Evolutionary conservation across 2,113 vertebrate species (phyloP).

Genomic region (Pantherophis guttatus): DNA sequence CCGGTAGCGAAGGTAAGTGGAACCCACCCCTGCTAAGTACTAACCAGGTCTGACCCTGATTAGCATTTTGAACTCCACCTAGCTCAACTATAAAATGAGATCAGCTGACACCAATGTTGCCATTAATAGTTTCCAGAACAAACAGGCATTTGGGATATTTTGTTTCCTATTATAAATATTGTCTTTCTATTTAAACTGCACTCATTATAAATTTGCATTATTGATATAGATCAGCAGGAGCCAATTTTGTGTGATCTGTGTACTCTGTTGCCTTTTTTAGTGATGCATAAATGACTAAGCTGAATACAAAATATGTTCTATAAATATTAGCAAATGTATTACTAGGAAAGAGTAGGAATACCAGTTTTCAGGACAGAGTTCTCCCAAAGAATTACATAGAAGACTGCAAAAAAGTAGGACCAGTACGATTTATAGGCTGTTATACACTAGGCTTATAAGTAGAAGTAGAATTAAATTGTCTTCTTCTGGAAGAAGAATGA

Average conservation of each 20-base stretch:
- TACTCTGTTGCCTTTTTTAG: background rate
- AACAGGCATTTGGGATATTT: background rate
- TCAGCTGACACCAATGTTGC: background rate
- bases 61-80: background rate
- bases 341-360: background rate
- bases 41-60: background rate
- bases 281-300: background rate
- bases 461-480: background rate
- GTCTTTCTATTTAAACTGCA: background rate
- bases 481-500: background rate
- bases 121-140: background rate
- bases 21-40: background rate
- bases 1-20: no score
- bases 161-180: background rate
- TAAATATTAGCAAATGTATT: background rate
- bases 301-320: background rate
- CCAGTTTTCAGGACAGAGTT: background rate
- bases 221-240: background rate
- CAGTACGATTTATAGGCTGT: background rate
- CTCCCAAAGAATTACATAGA: background rate
- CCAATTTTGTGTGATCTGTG: background rate
- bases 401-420: background rate
- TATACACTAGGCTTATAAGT: background rate
- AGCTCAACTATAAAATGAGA: background rate
- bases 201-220: background rate